Evolutionary conservation across 1,140 invertebrate species (phyloP), one percentile per base, ranked within the genome.

Genomic region (Scaptodrosophila lebanonensis): DNA sequence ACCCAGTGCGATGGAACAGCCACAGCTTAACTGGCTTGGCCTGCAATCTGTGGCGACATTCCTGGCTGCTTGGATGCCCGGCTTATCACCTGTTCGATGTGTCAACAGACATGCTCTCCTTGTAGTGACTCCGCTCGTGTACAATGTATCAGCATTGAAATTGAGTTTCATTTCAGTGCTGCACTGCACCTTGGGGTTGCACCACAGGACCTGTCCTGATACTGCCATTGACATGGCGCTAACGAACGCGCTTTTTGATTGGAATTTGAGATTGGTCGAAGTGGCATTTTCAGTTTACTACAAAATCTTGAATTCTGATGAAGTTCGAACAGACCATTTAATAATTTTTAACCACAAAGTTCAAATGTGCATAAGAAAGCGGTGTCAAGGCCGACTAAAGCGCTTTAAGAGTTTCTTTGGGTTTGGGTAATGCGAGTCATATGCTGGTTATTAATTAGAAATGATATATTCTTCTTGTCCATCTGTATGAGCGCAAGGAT

Each of bases 241-340:
- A 30, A 35, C 16, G 42, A 40, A 62, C 52, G 42, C 53, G 51
- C 53, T 79, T 82, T 82, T 77, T 79, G 68, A 77, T 77, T 77
- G 73, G 82, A 77, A 77, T 77, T 77, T 59, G 75, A 77, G 73
- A 77, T 77, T 79, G 73, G 29, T 60, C 30, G 33, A 25, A 25
- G 38, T 8, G 39, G 20, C 61, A 66, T 77, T 76, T 71, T 66
- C 58, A 52, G 50, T 68, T 61, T 43, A 45, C 63, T 56, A 42
- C 73, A 75, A 75, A 77, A 77, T 82, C 82, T 77, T 77, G 73
- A 77, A 75, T 77, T 66, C 69, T 62, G 64, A 43, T 69, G 75
- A 69, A 61, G 61, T 68, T 68, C 68, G 68, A 62, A 69, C 73
- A 77, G 73, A 77, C 73, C 68, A 65, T 69, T 72, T 73, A 77